Base-by-base conservation (phyloP, 2,797 vertebrate species). In the Hippoglossus hippoglossus region DNA sequence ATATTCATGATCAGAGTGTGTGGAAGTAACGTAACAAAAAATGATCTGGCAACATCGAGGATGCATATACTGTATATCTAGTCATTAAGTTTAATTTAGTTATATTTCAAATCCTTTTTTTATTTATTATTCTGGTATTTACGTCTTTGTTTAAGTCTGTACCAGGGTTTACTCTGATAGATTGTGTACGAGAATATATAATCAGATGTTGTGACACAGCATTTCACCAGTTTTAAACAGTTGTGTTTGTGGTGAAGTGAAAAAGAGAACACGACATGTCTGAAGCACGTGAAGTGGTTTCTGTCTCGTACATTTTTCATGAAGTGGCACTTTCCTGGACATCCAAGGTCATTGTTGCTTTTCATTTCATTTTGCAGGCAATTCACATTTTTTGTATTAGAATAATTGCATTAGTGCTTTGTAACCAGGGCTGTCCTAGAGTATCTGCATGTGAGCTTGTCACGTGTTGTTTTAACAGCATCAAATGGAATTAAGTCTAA, bases 381-480 rank as follows among this genome's bases (percentile, higher is more conserved):
- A 39, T 13, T 39, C 36, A 62, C 58, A 64, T n/a, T 24, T 76
- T 61, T 54, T 44, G 1, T 58, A 21, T 44, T 22, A 53, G 28
- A 61, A 73, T 63, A 53, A 66, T 60, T 67, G 51, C 46, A 28
- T 12, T 11, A 6, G 15, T 61, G 61, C 46, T 44, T 54, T 49
- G 44, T 63, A 3, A 28, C 26, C 10, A 16, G 25, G 39, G 34
- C 50, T 13, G 15, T 19, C 36, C 31, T 5, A 19, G 3, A 21
- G n/a, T n/a, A 26, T n/a, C 13, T 63, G 4, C 55, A 7, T 24
- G 49, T 21, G 11, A 15, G 56, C 49, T 21, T 58, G 22, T 28
- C 12, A 19, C 5, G 26, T 26, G 16, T 2, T 41, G 52, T 46
- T 19, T 10, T 26, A 18, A 25, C 28, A 21, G 41, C n/a, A 12